Conservation (phyloP, 2,888 invertebrate species). For the Bedellia somnulentella region DNA sequence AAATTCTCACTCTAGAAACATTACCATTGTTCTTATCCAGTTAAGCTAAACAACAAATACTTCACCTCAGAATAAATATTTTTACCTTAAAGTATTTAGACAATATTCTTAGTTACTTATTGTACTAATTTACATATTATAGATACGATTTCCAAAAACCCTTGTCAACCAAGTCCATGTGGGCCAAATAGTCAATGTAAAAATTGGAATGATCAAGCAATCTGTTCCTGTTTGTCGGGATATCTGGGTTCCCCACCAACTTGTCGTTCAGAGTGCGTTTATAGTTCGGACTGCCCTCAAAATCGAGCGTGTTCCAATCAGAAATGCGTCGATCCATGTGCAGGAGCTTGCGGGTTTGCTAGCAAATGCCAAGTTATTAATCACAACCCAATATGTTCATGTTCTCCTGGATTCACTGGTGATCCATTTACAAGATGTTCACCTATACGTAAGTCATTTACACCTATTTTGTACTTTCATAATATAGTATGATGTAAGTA, state of each 20-base stretch:
- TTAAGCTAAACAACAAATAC: too few species aligned
- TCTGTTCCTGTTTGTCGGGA: constrained; percentile 67
- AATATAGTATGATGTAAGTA: too few species aligned
- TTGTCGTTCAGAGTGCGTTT: constrained; percentile 72
- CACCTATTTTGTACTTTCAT: too few species aligned
- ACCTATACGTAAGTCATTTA: constrained; percentile 44
- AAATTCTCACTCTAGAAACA: too few species aligned
- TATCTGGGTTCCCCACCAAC: constrained; percentile 69
- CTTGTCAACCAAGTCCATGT: constrained; percentile 67
- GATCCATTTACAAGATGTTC: constrained; percentile 69
- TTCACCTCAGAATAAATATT: too few species aligned
- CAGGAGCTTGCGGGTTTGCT: constrained; percentile 75
- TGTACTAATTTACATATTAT: background rate
- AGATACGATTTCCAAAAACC: constrained; percentile 33
- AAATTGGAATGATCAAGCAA: constrained; percentile 63
- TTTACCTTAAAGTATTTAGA: background rate
- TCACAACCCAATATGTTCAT: constrained; percentile 74
- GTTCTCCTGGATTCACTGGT: constrained; percentile 65
- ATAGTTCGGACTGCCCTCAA: constrained; percentile 71
- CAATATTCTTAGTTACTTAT: background rate
- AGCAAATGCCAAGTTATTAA: constrained; percentile 76
- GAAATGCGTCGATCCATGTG: constrained; percentile 73
- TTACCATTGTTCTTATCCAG: too few species aligned
- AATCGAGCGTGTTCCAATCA: constrained; percentile 71
- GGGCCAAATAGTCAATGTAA: constrained; percentile 66